A percentile compares a stretch with the other conserved stretches of the same genome.
These are phyloP conservation scores for Thalassophryne amazonica DNA, from an alignment of 2,797 vertebrate genomes.

Conservation along the genomic window DNA sequence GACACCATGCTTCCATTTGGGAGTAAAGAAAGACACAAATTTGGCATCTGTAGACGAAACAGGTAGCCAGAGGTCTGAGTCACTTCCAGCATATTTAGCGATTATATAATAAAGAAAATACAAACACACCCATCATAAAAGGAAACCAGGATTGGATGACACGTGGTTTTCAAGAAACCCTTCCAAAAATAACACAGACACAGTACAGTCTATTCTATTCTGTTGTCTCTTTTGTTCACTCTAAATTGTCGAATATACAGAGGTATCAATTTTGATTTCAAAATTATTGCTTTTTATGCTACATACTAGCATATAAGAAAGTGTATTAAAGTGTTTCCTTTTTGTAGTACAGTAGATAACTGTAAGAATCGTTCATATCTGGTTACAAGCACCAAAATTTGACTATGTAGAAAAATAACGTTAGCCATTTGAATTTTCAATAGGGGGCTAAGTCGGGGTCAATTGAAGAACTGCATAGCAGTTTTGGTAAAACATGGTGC, in stretches of 20 bases:
- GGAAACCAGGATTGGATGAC: neutral
- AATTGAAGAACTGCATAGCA: no score
- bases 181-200: neutral
- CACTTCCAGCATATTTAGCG: neutral
- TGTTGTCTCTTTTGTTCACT: neutral
- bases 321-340: constrained; percentile 4
- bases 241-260: neutral
- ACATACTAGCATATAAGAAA: neutral
- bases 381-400: no score
- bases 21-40: no score
- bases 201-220: neutral
- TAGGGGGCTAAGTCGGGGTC: no score
- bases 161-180: neutral
- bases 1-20: no score
- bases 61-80: neutral
- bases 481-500: no score
- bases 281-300: neutral
- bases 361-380: no score
- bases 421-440: no score
- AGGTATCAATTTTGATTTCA: neutral
- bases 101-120: neutral
- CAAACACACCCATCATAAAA: neutral
- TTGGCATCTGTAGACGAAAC: neutral
- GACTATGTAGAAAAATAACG: no score
- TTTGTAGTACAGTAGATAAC: no score